Evolutionary conservation across 2,113 vertebrate genomes (phyloP).

Genomic region (Agapornis roseicollis): DNA sequence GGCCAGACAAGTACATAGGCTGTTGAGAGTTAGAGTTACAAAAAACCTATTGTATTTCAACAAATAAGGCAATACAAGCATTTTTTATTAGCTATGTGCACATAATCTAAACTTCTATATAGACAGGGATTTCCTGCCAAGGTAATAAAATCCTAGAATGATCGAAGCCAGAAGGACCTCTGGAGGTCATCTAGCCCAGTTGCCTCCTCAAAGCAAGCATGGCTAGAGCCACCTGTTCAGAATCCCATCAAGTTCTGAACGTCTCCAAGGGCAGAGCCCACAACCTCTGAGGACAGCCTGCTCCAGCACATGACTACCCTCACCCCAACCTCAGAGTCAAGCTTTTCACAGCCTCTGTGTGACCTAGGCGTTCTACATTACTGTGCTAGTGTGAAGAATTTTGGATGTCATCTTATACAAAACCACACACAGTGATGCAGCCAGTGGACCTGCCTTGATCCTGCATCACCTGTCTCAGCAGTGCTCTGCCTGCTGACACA

Average conservation of each 20-base stretch:
- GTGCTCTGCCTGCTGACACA: accelerated
- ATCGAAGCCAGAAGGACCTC: background rate
- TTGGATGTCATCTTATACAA: background rate
- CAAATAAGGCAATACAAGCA: background rate
- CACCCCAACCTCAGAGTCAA: background rate
- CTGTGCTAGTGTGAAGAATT: background rate
- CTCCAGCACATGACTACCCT: background rate
- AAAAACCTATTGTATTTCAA: background rate
- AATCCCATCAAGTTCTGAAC: background rate
- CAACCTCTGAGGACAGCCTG: background rate
- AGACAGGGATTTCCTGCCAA: background rate
- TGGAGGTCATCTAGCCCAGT: background rate
- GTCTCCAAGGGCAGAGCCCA: background rate
- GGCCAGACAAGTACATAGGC: background rate
- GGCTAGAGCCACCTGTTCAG: background rate
- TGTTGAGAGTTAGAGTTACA: background rate
- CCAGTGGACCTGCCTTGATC: background rate
- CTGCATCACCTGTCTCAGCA: background rate
- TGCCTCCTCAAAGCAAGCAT: background rate
- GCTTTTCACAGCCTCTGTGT: background rate
- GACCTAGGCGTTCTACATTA: background rate
- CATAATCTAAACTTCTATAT: background rate
- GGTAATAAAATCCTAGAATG: background rate
- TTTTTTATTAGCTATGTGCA: background rate
- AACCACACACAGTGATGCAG: background rate